phyloP scores from a whole-genome alignment of 53 echinoderm and acorn worm genomes.

The Henricia sp. region DNA sequence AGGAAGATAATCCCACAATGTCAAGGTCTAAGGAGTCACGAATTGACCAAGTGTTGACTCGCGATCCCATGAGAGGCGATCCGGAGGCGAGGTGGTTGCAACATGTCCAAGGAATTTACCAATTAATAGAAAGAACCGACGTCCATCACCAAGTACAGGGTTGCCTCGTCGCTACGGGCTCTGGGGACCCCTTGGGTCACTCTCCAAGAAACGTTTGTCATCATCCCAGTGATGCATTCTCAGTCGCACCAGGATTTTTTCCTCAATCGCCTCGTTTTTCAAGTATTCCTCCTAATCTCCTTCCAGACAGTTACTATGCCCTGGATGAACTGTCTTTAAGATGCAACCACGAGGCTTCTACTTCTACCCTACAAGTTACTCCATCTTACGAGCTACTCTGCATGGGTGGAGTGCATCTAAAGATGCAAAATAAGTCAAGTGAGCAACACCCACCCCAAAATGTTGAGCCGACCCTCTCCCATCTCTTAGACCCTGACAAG shows the following conservation, averaged over 20 bases:
- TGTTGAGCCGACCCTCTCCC: too few species aligned
- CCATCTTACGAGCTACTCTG: too few species aligned
- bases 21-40: background rate
- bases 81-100: background rate
- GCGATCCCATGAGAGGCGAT: background rate
- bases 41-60: background rate
- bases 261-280: constrained; percentile 3
- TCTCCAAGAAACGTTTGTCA: background rate
- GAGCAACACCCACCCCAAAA: too few species aligned
- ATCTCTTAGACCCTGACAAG: too few species aligned
- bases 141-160: background rate
- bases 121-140: background rate
- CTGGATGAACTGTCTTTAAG: too few species aligned
- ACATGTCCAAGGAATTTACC: background rate
- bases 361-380: too few species aligned
- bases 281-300: too few species aligned
- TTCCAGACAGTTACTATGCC: too few species aligned
- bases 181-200: background rate
- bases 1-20: background rate
- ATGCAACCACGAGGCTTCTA: too few species aligned
- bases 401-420: too few species aligned
- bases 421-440: too few species aligned
- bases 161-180: background rate
- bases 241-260: background rate
- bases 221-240: background rate